Evolutionary conservation across 2,113 vertebrate genomes (phyloP), one percentile per base, ranked within the genome.

Genomic region (Peromyscus leucopus): DNA sequence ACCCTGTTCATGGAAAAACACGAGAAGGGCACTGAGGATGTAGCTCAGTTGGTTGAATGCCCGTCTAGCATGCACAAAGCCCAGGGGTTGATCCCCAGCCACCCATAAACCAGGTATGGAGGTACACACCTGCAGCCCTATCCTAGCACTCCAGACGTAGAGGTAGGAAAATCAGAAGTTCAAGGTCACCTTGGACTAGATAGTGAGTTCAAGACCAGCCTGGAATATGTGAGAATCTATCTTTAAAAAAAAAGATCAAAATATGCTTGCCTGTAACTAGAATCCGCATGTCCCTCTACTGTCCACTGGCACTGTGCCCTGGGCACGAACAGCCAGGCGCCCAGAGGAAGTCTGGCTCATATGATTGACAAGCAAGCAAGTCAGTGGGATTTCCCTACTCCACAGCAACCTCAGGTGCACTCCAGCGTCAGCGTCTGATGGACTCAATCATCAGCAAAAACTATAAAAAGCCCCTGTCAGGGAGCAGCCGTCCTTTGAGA

Each of bases 401-500:
- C 3, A 2, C 46, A 0, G 55, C 59, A 59, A 42, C 84, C 87
- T 67, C 42, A 7, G 46, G 48, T 90, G 67, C 57, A 28, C 57
- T 76, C 69, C 51, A 39, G 2, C 74, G 10, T 80, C 63, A 24
- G 84, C 5, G 59, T 84, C 94, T 51, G 78, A 72, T 71, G 39
- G 79, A 33, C 57, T 96, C 92, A 69, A 57, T 69, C 95, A 71
- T 74, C 82, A 36, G 75, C 51, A 51, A 48, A 84, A 92, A 79
- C 95, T 90, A 13, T 90, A 55, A 92, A 90, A 85, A 94, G 48
- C 48, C n/a, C 75, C 84, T 36, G 31, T 42, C 28, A 31, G 76
- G 78, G 95, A 71, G 91, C 89, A 79, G 80, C 67, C 65, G 19
- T 89, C 65, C 93, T 86, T 63, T 1, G 83, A 94, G 89, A 79